Evolutionary conservation across 2,888 invertebrate genomes (phyloP), one percentile per base, ranked within the genome.

Genomic region (Zootermopsis nevadensis): DNA sequence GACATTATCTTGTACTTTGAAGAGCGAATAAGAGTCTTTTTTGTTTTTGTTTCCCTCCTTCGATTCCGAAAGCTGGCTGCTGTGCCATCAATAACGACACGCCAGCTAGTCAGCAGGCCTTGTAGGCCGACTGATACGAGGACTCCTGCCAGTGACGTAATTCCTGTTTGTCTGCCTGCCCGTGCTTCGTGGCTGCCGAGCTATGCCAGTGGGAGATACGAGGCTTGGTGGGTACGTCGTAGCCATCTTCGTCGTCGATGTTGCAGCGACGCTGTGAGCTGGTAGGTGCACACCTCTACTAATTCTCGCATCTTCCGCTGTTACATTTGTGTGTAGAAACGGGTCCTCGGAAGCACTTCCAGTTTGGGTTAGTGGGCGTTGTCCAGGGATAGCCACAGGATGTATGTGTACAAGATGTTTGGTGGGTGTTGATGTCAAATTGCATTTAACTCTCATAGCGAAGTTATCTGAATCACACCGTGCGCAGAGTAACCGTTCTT

Each of bases 181-280:
- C n/a, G 74, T 42, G 74, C 74, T 74, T 74, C 74, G 74, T 74
- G 74, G 74, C 74, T 74, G 74, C 74, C 38, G 69, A 74, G 74
- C 74, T 38, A 19, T 74, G 74, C 35, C 74, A 74, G 74, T 74
- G 74, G 74, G 74, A 74, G 74, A 74, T 74, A 74, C 74, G 74
- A 38, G 33, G 74, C 74, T 38, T n/a, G 7, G n/a, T 74, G 38
- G 35, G 35, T 74, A 74, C 74, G 74, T 74, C 74, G 74, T 38
- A 38, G 74, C 42, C 74, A 74, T 74, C 38, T 74, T 74, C 42
- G 74, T 35, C 74, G 74, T 74, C 74, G 74, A 42, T 74, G 74
- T 74, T 74, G n/a, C 74, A 74, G 74, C 74, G 74, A n/a, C 74
- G 74, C 74, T 74, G n/a, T 74, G 38, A 74, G 24, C 74, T 38